Evolutionary conservation across 2,797 vertebrate species (phyloP).

Genomic region (Dermochelys coriacea): DNA sequence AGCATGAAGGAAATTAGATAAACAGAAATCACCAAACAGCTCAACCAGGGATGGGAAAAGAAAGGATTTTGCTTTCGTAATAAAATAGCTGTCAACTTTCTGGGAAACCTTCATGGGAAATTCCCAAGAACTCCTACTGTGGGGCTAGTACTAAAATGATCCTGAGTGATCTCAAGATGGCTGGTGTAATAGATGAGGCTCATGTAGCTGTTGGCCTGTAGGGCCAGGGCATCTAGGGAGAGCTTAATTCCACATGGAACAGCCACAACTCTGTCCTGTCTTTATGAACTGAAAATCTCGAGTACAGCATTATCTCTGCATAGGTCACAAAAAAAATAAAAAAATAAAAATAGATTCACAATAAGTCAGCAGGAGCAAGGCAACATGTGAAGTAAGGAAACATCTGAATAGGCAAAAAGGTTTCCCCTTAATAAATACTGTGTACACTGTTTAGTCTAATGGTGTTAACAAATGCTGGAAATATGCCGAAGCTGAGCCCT

Average conservation of each 20-base stretch:
- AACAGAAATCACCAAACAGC: neutral
- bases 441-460: neutral
- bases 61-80: neutral
- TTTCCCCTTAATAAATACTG: fast-evolving
- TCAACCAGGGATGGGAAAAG: neutral
- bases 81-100: neutral
- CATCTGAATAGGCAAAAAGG: neutral
- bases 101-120: neutral
- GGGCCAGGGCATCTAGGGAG: neutral
- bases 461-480: neutral
- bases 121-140: neutral
- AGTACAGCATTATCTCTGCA: fast-evolving
- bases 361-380: neutral
- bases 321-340: neutral
- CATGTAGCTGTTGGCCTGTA: neutral
- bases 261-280: fast-evolving
- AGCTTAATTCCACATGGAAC: neutral
- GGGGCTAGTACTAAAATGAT: neutral
- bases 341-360: neutral
- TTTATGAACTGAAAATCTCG: fast-evolving
- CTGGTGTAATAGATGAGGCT: neutral
- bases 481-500: fast-evolving
- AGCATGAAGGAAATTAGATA: neutral
- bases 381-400: neutral
- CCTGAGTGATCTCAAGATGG: neutral